Conservation (phyloP, 2,113 vertebrate genomes). For the Seriola rivoliana region DNA sequence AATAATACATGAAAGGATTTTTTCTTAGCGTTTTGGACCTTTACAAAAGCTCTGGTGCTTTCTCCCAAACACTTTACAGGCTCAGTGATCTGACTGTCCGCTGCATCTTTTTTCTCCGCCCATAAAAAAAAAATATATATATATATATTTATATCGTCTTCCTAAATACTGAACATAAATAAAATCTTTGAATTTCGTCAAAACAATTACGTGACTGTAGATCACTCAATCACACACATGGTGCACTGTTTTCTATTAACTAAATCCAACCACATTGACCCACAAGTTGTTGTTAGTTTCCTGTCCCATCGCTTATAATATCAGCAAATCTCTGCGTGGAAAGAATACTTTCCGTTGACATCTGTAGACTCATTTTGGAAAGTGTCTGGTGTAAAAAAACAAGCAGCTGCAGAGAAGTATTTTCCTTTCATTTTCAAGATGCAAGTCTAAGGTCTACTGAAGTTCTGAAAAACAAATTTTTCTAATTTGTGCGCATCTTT, state of each 20-base stretch:
- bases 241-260: slow-evolving; percentile 45
- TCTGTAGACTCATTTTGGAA: neutral
- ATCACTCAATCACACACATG: slow-evolving; percentile 46
- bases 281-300: slow-evolving; percentile 30
- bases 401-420: neutral
- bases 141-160: neutral
- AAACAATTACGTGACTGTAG: slow-evolving; percentile 12
- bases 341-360: slow-evolving; percentile 17
- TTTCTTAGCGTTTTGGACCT: neutral
- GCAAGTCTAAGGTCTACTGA: neutral
- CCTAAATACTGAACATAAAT: slow-evolving; percentile 3
- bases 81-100: neutral
- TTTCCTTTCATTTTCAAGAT: slow-evolving; percentile 5
- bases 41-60: neutral
- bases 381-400: slow-evolving; percentile 5
- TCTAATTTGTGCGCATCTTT: neutral
- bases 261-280: slow-evolving; percentile 41
- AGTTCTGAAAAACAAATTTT: slow-evolving; percentile 6
- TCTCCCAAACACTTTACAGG: neutral
- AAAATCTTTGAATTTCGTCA: slow-evolving; percentile 4
- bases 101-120: neutral
- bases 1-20: neutral
- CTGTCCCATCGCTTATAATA: slow-evolving; percentile 32
- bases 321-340: slow-evolving; percentile 22
- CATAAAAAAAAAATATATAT: neutral